phyloP scores from a whole-genome alignment of 1,140 invertebrate genomes.

The Calosoma granatense region DNA sequence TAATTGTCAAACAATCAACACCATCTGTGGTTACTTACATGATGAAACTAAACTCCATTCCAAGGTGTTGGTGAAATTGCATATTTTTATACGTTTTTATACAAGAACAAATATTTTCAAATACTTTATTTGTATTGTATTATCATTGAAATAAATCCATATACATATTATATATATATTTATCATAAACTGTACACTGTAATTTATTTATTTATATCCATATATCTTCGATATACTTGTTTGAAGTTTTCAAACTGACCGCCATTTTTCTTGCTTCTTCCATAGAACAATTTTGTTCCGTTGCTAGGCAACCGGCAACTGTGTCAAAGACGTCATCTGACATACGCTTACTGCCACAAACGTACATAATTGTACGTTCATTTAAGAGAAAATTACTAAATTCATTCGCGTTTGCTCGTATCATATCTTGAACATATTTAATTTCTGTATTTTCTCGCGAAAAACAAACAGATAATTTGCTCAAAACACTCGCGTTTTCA shows the following conservation, averaged over 20 bases:
- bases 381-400: slow-evolving; percentile 48
- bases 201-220: slow-evolving; percentile 39
- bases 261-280: slow-evolving; percentile 34
- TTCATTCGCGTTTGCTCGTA: slow-evolving; percentile 41
- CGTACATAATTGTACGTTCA: slow-evolving; percentile 49
- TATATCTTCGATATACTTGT: slow-evolving; percentile 43
- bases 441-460: slow-evolving; percentile 46
- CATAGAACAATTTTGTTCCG: neutral
- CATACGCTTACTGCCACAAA: slow-evolving; percentile 69
- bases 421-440: slow-evolving; percentile 52
- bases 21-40: too few relatives aligned
- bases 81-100: slow-evolving; percentile 6
- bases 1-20: too few relatives aligned
- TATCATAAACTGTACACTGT: too few relatives aligned
- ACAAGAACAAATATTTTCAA: slow-evolving; percentile 3
- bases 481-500: slow-evolving; percentile 38
- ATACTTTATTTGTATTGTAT: neutral
- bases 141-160: neutral
- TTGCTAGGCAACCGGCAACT: slow-evolving; percentile 36
- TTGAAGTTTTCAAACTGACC: slow-evolving; percentile 33
- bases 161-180: neutral
- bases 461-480: slow-evolving; percentile 49
- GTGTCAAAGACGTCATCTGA: slow-evolving; percentile 52
- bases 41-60: neutral
- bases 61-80: neutral